A percentile compares a stretch with the other conserved stretches of the same genome.
These are phyloP conservation scores for Plemyria rubiginata DNA, from an alignment of 2,888 invertebrate species.

Conservation along the genomic window DNA sequence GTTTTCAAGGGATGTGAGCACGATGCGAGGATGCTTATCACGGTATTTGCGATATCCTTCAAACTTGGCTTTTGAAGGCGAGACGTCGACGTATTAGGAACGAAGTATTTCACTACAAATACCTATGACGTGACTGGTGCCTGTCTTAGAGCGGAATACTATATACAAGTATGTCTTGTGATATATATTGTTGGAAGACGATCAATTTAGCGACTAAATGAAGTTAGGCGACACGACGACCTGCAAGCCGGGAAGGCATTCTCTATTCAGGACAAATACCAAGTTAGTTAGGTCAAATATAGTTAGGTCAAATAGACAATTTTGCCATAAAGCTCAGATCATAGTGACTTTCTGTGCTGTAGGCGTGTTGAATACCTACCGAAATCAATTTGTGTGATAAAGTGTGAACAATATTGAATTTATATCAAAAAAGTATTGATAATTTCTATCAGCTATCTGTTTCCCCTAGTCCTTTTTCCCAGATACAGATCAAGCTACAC, in stretches of 20 bases:
- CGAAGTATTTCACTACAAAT: slow-evolving; percentile 21
- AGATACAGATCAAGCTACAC: too few relatives aligned
- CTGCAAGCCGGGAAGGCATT: slow-evolving; percentile 41
- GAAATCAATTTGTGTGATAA: too few relatives aligned
- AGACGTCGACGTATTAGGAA: slow-evolving; percentile 7
- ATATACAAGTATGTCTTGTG: slow-evolving; percentile 28
- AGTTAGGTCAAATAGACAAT: slow-evolving; percentile 1
- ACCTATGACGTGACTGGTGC: slow-evolving; percentile 9
- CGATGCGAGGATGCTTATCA: slow-evolving; percentile 59
- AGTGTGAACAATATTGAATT: too few relatives aligned
- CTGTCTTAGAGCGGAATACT: slow-evolving; percentile 7
- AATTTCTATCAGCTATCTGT: too few relatives aligned
- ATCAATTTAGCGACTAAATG: slow-evolving; percentile 53
- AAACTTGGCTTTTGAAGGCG: slow-evolving; percentile 41
- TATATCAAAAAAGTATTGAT: too few relatives aligned
- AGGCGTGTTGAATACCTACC: too few relatives aligned
- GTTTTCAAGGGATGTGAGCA: slow-evolving; percentile 52
- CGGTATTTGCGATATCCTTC: slow-evolving; percentile 50
- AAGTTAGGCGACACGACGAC: slow-evolving; percentile 48
- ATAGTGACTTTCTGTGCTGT: too few relatives aligned
- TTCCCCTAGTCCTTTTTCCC: too few relatives aligned
- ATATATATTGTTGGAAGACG: slow-evolving; percentile 42
- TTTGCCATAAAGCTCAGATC: too few relatives aligned
- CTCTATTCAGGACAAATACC: slow-evolving; percentile 46
- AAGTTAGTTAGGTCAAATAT: too few relatives aligned